Conservation (phyloP, 1,140 invertebrate genomes). For the Megalonaias nervosa region DNA sequence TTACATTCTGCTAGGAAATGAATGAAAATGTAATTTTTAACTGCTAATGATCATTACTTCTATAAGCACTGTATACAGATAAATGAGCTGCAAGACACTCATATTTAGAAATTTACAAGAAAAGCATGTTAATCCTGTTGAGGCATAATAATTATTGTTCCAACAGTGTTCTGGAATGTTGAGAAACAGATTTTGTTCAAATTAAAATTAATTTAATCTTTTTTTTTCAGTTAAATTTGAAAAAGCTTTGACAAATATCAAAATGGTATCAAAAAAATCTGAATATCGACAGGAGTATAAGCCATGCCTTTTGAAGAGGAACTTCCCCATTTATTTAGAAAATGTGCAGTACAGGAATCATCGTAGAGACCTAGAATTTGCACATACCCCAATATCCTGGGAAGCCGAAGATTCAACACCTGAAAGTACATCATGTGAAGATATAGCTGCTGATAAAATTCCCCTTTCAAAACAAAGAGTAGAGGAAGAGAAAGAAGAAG, state of each 20-base stretch:
- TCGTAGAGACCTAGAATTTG: constrained; percentile 29
- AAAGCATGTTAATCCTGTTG: too few species aligned
- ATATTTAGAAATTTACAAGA: too few species aligned
- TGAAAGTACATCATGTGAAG: constrained; percentile 4
- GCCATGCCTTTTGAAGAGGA: constrained; percentile 21
- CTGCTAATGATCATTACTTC: too few species aligned
- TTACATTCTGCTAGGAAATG: too few species aligned
- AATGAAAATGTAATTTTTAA: too few species aligned
- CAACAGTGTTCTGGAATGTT: too few species aligned
- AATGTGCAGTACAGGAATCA: constrained; percentile 22
- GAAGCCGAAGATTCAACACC: constrained; percentile 21
- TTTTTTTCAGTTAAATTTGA: too few species aligned
- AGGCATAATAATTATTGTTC: too few species aligned
- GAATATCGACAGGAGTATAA: constrained; percentile 34
- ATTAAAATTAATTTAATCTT: too few species aligned
- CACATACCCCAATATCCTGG: constrained; percentile 32
- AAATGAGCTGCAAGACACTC: too few species aligned
- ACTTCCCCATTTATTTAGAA: constrained; percentile 28
- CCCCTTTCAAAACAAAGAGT: constrained; percentile 7
- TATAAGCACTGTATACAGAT: too few species aligned
- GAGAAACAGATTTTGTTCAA: too few species aligned
- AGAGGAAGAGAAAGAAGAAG: constrained; percentile 5
- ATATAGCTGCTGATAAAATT: constrained; percentile 20
- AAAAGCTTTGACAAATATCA: not conserved
- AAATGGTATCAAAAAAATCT: constrained; percentile 31